These are phyloP conservation scores for Metellina segmentata DNA, from an alignment of 2,888 invertebrate genomes.

Conservation along the genomic window DNA sequence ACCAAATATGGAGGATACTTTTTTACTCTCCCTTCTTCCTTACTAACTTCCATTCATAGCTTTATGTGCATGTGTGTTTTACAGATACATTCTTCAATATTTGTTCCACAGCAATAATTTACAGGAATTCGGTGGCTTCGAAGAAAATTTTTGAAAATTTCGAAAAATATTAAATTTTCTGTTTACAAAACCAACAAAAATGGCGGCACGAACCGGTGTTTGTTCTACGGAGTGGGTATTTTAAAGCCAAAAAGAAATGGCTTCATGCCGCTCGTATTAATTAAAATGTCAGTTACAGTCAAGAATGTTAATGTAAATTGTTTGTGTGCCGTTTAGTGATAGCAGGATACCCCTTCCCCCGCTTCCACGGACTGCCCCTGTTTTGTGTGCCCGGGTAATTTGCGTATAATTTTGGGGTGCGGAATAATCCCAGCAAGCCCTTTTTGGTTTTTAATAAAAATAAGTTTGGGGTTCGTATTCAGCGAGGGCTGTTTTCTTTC, in stretches of 20 bases:
- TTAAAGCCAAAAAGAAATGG: slow-evolving; percentile 12
- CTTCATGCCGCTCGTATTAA: slow-evolving; percentile 35
- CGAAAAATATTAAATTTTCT: too few relatives aligned
- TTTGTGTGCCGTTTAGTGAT: slow-evolving; percentile 42
- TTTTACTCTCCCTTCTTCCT: too few relatives aligned
- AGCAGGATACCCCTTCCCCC: background rate
- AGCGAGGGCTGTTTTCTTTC: background rate
- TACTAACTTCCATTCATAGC: too few relatives aligned
- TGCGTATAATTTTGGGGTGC: slow-evolving; percentile 39
- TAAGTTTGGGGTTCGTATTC: slow-evolving; percentile 5
- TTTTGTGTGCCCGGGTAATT: slow-evolving; percentile 30
- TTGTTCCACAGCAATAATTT: too few relatives aligned
- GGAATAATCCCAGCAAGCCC: slow-evolving; percentile 19
- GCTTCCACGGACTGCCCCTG: background rate
- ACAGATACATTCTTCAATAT: too few relatives aligned
- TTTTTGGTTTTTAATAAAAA: slow-evolving; percentile 59
- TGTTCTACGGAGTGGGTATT: background rate
- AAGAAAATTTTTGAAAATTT: too few relatives aligned
- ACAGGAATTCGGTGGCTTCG: too few relatives aligned
- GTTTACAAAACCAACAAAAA: background rate
- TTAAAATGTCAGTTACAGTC: slow-evolving; percentile 64
- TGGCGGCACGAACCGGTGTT: background rate
- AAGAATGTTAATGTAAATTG: slow-evolving; percentile 70
- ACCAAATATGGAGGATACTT: too few relatives aligned
- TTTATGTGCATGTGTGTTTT: too few relatives aligned